Evolutionary conservation across 2,888 invertebrate genomes (phyloP).

Genomic region (Graphium colonna): DNA sequence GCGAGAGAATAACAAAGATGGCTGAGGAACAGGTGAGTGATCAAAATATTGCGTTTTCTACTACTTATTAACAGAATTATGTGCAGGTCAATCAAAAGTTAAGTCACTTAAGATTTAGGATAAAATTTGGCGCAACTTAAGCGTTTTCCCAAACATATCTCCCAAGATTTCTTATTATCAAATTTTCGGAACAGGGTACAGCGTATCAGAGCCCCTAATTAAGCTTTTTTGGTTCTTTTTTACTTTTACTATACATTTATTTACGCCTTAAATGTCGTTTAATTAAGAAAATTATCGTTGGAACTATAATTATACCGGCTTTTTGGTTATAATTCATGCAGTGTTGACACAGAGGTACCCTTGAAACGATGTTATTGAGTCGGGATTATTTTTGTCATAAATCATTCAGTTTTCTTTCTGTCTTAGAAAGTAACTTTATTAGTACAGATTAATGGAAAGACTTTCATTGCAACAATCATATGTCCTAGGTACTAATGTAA

Average conservation of each 20-base stretch:
- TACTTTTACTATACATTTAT: constrained; percentile 14
- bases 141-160: background rate
- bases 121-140: background rate
- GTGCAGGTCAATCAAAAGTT: background rate
- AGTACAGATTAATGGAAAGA: background rate
- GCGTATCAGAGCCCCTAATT: constrained; percentile 4
- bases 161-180: constrained; percentile 1
- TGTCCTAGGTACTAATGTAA: no score
- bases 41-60: constrained; percentile 67
- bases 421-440: constrained; percentile 2
- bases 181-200: constrained; percentile 11
- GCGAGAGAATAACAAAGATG: constrained; percentile 83
- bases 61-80: constrained; percentile 55
- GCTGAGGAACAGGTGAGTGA: constrained; percentile 88
- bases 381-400: constrained; percentile 16
- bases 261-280: background rate
- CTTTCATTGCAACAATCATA: no score
- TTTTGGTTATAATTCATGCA: constrained; percentile 56
- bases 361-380: constrained; percentile 37
- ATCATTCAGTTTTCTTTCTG: constrained; percentile 9
- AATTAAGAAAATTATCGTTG: background rate
- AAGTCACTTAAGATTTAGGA: background rate
- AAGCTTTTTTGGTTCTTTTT: constrained; percentile 15
- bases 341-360: constrained; percentile 53
- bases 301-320: constrained; percentile 45